These are phyloP conservation scores for Scaptomyza reducta DNA, from an alignment of 2,888 invertebrate genomes.

Conservation along the genomic window DNA sequence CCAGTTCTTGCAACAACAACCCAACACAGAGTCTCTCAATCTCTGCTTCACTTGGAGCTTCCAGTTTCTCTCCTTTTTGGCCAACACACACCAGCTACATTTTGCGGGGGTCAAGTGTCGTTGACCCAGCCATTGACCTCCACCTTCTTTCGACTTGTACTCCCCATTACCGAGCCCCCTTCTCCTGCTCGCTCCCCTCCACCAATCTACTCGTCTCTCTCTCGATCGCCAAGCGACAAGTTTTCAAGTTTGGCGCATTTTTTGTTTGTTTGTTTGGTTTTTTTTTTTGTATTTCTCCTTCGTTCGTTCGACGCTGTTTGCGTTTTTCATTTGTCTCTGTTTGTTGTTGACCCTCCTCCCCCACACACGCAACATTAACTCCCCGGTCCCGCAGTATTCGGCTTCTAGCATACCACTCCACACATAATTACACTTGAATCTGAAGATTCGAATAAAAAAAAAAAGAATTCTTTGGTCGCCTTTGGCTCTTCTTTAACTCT, in stretches of 20 bases:
- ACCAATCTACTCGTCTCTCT: not conserved
- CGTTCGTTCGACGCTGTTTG: slow-evolving; percentile 36
- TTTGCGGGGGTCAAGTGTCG: slow-evolving; percentile 62
- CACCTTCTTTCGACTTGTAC: slow-evolving; percentile 48
- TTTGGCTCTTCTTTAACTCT: slow-evolving; percentile 31
- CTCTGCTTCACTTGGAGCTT: not conserved
- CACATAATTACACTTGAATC: slow-evolving; percentile 43
- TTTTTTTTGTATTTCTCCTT: not conserved
- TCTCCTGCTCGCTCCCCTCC: not conserved
- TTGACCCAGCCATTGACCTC: slow-evolving; percentile 71
- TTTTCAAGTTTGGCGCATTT: slow-evolving; percentile 66
- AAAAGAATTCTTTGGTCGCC: slow-evolving; percentile 43
- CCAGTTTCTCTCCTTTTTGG: not conserved
- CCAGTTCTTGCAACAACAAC: not conserved
- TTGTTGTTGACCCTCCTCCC: slow-evolving; percentile 21
- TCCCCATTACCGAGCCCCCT: slow-evolving; percentile 5
- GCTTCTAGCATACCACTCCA: slow-evolving; percentile 3
- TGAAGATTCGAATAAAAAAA: slow-evolving; percentile 1
- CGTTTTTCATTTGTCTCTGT: slow-evolving; percentile 64
- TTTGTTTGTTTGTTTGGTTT: slow-evolving; percentile 40
- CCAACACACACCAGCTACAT: not conserved
- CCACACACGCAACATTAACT: no score
- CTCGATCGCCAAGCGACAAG: slow-evolving; percentile 54
- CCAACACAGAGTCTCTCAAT: not conserved
- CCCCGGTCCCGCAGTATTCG: not conserved